phyloP scores from a whole-genome alignment of 1,140 invertebrate species.

The Cydia amplana region DNA sequence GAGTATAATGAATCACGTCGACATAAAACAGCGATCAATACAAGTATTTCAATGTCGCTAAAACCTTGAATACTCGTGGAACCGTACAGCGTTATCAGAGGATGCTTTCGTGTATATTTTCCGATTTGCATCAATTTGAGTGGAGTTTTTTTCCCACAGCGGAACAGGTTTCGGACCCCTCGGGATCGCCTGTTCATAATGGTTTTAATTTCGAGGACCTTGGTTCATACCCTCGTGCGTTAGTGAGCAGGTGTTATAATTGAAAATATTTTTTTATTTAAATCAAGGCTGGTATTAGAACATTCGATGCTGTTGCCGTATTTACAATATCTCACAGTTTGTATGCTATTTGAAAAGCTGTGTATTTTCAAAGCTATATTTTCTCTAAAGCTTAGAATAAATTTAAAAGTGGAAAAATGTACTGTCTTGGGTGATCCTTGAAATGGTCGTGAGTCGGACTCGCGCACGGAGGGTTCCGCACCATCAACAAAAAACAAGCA shows the following conservation, averaged over 20 bases:
- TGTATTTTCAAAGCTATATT: too few species aligned
- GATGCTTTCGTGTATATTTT: constrained; percentile 9
- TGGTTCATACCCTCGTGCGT: background rate
- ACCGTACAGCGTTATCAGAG: constrained; percentile 11
- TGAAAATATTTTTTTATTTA: too few species aligned
- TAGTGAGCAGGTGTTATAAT: background rate
- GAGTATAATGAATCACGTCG: background rate
- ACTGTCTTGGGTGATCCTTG: too few species aligned
- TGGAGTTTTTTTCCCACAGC: constrained; percentile 13
- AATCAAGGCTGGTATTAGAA: too few species aligned
- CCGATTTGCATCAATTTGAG: constrained; percentile 26
- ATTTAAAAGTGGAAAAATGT: too few species aligned
- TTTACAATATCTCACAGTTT: too few species aligned
- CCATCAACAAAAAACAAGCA: too few species aligned
- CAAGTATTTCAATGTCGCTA: constrained; percentile 7
- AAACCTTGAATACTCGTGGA: background rate
- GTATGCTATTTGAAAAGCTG: too few species aligned
- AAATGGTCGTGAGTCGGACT: too few species aligned
- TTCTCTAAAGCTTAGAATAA: too few species aligned
- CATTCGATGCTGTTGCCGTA: too few species aligned
- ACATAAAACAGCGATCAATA: constrained; percentile 18
- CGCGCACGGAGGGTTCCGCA: too few species aligned
- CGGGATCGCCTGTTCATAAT: constrained; percentile 7
- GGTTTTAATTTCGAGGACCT: constrained; percentile 12
- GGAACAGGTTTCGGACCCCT: constrained; percentile 17